Evolutionary conservation across 2,113 vertebrate species (phyloP).

Genomic region (Phocoena phocoena): DNA sequence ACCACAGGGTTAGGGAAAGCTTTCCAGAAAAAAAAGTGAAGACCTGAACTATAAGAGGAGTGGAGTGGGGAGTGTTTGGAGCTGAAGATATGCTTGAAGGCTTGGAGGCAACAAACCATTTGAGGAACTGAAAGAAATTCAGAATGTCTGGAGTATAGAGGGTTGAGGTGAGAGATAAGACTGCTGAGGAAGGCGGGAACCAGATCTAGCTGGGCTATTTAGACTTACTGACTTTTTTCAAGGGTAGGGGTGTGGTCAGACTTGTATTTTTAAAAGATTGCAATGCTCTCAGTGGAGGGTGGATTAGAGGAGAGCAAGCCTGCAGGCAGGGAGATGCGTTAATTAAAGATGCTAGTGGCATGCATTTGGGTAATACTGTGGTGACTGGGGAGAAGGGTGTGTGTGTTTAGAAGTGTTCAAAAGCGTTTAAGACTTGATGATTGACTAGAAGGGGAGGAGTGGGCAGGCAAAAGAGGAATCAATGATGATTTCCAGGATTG

Average conservation of each 20-base stretch:
- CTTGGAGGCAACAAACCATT: not conserved
- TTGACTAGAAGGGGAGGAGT: not conserved
- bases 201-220: not conserved
- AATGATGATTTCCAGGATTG: not conserved
- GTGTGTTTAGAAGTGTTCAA: not conserved
- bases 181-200: not conserved
- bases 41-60: not conserved
- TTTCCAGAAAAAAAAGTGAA: not conserved
- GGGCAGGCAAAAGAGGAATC: constrained; percentile 20
- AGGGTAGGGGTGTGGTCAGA: not conserved
- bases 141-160: not conserved
- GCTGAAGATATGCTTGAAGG: not conserved
- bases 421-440: not conserved
- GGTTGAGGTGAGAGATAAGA: not conserved
- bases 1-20: not conserved
- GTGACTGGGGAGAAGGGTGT: not conserved
- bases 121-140: constrained; percentile 25
- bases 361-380: not conserved
- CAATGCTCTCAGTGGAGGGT: not conserved
- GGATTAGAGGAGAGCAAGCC: not conserved
- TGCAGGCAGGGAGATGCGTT: not conserved
- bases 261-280: constrained; percentile 48
- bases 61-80: not conserved
- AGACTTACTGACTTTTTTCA: not conserved
- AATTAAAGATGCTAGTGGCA: not conserved